Percentiles rank a stretch among this genome's conserved stretches.
Conservation (phyloP, 2,888 invertebrate genomes). For the Tholera decimalis region DNA sequence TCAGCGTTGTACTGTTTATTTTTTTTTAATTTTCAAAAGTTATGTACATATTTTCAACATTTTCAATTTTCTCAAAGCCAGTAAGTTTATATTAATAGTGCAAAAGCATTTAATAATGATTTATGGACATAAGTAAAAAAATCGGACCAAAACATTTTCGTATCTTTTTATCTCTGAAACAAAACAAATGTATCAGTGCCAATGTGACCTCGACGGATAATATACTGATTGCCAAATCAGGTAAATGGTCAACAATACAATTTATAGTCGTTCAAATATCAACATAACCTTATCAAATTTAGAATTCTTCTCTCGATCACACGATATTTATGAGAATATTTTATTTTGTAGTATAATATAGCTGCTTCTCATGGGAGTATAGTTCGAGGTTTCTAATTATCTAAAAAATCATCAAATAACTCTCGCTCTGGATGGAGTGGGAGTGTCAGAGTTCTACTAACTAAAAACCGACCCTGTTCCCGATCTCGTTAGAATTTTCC, state of each 20-base stretch:
- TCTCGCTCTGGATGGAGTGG: no score
- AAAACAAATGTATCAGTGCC: slow-evolving; percentile 33
- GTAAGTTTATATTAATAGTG: no score
- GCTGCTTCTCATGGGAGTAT: no score
- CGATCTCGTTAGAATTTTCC: no score
- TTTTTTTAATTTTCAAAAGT: no score
- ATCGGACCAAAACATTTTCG: slow-evolving; percentile 13
- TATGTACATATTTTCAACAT: no score
- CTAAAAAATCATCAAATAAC: no score
- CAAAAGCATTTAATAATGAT: slow-evolving; percentile 6
- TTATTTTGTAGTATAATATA: neutral
- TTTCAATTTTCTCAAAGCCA: no score
- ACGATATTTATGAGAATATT: neutral
- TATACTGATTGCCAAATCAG: slow-evolving; percentile 42
- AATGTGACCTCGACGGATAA: slow-evolving; percentile 42
- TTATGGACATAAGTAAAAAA: neutral
- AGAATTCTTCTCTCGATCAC: neutral
- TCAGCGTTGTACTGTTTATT: no score
- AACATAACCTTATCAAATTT: slow-evolving; percentile 2
- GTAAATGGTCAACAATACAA: slow-evolving; percentile 21
- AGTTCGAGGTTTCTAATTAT: no score
- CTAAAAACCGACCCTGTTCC: no score
- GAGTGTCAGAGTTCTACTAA: no score
- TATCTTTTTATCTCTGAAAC: slow-evolving; percentile 36
- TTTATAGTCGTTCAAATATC: neutral